phyloP scores from a whole-genome alignment of 92 coral and sea anemone genomes.

The Porites cylindrica region DNA sequence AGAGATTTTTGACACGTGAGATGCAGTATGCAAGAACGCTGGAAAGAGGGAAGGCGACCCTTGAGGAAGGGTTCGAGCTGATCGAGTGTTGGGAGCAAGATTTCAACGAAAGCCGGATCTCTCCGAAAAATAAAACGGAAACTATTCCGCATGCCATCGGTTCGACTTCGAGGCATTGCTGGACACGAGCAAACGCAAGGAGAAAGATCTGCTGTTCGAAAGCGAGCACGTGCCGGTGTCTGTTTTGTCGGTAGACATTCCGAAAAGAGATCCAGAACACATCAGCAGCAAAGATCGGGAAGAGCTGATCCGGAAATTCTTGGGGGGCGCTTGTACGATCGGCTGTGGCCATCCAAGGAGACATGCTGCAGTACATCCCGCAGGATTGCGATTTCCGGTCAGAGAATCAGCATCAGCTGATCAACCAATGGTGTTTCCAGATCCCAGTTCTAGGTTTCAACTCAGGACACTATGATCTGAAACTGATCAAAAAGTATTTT shows the following conservation, averaged over 20 bases:
- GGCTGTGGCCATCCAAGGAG: no score
- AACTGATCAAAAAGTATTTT: slow-evolving; percentile 32
- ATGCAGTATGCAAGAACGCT: no score
- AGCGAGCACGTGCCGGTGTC: slow-evolving; percentile 19
- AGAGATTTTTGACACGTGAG: background rate
- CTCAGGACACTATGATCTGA: slow-evolving; percentile 46
- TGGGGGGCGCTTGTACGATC: slow-evolving; percentile 28
- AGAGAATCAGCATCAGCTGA: background rate
- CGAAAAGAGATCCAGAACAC: background rate
- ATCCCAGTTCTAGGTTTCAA: slow-evolving; percentile 44
- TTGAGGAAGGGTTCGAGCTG: background rate
- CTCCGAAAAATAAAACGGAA: slow-evolving; percentile 1
- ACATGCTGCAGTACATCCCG: background rate
- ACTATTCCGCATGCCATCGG: slow-evolving; percentile 14
- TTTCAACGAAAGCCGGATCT: background rate
- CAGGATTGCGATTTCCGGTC: background rate
- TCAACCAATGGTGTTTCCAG: slow-evolving; percentile 21
- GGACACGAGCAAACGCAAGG: background rate
- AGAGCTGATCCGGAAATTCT: slow-evolving; percentile 19
- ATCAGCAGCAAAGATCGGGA: slow-evolving; percentile 12
- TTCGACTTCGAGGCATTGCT: slow-evolving; percentile 22
- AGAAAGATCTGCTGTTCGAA: slow-evolving; percentile 1
- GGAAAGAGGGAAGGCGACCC: no score
- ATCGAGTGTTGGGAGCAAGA: slow-evolving; percentile 12
- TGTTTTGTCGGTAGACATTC: background rate